Base-by-base conservation (phyloP, 1,140 invertebrate genomes). In the Ceratoteleas bidentatus region DNA sequence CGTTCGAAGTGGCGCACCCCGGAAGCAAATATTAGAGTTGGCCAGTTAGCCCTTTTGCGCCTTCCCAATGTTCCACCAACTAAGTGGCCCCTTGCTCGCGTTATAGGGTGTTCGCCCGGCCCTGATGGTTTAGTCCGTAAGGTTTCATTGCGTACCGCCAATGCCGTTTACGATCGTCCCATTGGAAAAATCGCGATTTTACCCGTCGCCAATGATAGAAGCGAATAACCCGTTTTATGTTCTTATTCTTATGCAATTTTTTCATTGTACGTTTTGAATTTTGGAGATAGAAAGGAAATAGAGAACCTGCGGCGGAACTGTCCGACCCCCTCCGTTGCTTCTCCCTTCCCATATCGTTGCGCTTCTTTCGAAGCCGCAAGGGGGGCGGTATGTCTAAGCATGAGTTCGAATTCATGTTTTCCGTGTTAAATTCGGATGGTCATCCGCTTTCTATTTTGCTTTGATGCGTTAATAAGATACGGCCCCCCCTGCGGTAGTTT, bases 321-420 rank as follows among this genome's bases (percentile, higher is more conserved):
- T 13, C 6, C 4, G 4, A n/a, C 6, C 45, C 45, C 45, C 45
- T 8, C 13, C 6, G 45, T 16, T 38, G 10, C 6, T 10, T 38
- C 10, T 38, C 10, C 36, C 10, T 38, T 38, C 6, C 10, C n/a
- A n/a, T n/a, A n/a, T 38, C 10, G 10, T 38, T 38, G 36, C 10
- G 36, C 36, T 38, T 38, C 36, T 38, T 38, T n/a, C 36, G 36
- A 38, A 38, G 36, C 36, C 40, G 15, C 58, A 45, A 43, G 6
- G 10, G 16, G 16, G 36, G 16, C 34, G 36, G 36, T 43, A 45
- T 61, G 40, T 61, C 47, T 45, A 34, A 34, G 34, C 36, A 50
- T 49, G 45, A 6, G 47, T 65, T 14, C 13, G n/a, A 6, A 4
- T 47, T 6, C 4, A n/a, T 47, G 36, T n/a, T n/a, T n/a, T n/a